Percentiles rank a stretch among this genome's conserved stretches.
Conservation (phyloP, 1,140 invertebrate genomes). For the Zaprionus kolodkinae region DNA sequence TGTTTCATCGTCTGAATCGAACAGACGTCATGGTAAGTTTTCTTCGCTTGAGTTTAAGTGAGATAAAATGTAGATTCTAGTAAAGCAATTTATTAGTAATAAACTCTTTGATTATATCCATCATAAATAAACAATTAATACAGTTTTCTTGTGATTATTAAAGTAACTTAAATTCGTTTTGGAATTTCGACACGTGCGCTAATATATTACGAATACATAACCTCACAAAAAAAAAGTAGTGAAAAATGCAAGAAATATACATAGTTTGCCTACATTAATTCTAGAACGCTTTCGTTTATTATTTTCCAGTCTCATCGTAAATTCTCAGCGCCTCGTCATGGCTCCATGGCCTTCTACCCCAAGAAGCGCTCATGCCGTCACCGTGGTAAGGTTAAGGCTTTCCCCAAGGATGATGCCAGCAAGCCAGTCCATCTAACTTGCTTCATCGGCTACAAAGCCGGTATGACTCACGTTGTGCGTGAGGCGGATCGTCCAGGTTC, state of each 20-base stretch:
- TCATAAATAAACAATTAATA: not conserved
- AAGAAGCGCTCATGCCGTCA: slow-evolving; percentile 98
- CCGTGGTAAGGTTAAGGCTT: slow-evolving; percentile 99
- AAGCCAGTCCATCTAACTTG: slow-evolving; percentile 99
- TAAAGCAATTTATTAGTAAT: not conserved
- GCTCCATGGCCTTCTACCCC: slow-evolving; percentile 99
- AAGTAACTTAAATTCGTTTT: not conserved
- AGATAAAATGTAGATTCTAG: not conserved
- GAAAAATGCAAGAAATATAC: not conserved
- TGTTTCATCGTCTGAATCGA: slow-evolving; percentile 76
- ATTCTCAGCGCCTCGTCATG: slow-evolving; percentile 99
- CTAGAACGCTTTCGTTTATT: not conserved
- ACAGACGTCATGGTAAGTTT: slow-evolving; percentile 78
- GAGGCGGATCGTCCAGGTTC: slow-evolving; percentile 99
- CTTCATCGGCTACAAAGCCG: slow-evolving; percentile 99
- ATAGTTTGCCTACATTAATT: not conserved
- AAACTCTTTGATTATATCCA: not conserved
- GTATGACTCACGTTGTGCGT: slow-evolving; percentile 99
- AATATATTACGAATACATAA: slow-evolving; percentile 19
- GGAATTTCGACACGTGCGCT: slow-evolving; percentile 9
- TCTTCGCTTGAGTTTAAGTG: not conserved
- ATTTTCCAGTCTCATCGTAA: slow-evolving; percentile 98
- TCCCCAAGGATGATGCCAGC: slow-evolving; percentile 98
- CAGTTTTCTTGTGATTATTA: not conserved
- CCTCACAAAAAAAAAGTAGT: slow-evolving; percentile 7